Evolutionary conservation across 2,797 vertebrate species (phyloP).

Genomic region (Nyctalus aviator): DNA sequence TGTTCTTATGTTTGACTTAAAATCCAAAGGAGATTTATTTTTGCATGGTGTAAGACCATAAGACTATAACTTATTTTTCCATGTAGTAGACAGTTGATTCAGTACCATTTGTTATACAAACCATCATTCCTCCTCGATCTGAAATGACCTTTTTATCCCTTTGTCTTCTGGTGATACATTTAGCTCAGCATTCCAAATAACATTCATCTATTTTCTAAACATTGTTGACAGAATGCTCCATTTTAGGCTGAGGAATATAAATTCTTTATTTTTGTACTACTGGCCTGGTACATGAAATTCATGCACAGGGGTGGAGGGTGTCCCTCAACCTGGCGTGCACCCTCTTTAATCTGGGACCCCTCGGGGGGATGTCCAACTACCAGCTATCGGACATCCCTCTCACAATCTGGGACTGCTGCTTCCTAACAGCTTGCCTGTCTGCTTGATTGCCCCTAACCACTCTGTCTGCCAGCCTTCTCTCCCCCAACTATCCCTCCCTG

Average conservation of each 20-base stretch:
- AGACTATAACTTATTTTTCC: background rate
- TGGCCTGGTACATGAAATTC: no score
- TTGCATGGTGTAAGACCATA: background rate
- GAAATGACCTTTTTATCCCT: background rate
- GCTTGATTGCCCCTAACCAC: no score
- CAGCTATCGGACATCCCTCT: no score
- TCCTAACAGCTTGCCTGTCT: no score
- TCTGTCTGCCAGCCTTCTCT: no score
- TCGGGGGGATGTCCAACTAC: no score
- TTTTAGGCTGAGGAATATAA: background rate
- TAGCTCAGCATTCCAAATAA: background rate
- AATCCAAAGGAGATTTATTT: conserved; percentile 26
- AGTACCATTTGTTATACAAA: background rate
- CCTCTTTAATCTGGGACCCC: no score
- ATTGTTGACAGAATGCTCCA: background rate
- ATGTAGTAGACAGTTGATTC: background rate
- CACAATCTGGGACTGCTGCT: no score
- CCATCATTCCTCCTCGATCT: background rate
- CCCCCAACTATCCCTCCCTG: no score
- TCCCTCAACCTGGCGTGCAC: no score
- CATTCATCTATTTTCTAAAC: background rate
- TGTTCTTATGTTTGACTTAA: conserved; percentile 41
- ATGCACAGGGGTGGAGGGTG: no score
- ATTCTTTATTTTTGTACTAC: conserved; percentile 35
- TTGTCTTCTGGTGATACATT: background rate